Evolutionary conservation across 2,797 vertebrate genomes (phyloP), one percentile per base, ranked within the genome.

Genomic region (Rhodeus uyekii): DNA sequence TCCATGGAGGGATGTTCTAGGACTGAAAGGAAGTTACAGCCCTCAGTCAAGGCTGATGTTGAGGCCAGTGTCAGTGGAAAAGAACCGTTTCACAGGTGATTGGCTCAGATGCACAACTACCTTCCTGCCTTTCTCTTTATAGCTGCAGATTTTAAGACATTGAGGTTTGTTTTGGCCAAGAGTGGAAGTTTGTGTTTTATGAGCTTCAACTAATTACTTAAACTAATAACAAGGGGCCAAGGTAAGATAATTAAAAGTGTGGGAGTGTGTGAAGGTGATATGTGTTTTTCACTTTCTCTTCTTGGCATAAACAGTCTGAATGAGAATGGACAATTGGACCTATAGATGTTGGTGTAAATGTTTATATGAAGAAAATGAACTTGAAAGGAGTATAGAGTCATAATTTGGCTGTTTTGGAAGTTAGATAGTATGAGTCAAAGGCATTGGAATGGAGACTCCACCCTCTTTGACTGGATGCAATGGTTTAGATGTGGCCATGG

Each of bases 201-300:
- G 36, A 80, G 61, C 18, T 69, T n/a, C 65, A 44, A 8, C 7
- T 71, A 71, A 80, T 80, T 46, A 71, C 7, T 60, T 5, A 60
- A n/a, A 60, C 78, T 46, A 22, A 71, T 44, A 46, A 80, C 38
- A 79, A 79, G 63, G 12, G 32, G 24, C 48, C 10, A 8, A 38
- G 48, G 64, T n/a, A 29, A 39, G 36, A 29, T 67, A 3, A 79
- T 55, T 67, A 16, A 58, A 42, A 19, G 29, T 53, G 22, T 39
- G 24, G 24, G n/a, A 27, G 34, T 44, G 67, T 53, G 74, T 61
- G 55, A 44, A 7, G 32, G 48, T n/a, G 32, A 60, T n/a, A n/a
- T 38, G 1, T 27, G 48, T 27, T 53, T 68, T 78, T 36, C 19
- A 7, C 32, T 1, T 39, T 7, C 1, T 36, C 19, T 32, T 68